Base-by-base conservation (phyloP, 1,140 invertebrate genomes). In the Frieseomelitta varia region DNA sequence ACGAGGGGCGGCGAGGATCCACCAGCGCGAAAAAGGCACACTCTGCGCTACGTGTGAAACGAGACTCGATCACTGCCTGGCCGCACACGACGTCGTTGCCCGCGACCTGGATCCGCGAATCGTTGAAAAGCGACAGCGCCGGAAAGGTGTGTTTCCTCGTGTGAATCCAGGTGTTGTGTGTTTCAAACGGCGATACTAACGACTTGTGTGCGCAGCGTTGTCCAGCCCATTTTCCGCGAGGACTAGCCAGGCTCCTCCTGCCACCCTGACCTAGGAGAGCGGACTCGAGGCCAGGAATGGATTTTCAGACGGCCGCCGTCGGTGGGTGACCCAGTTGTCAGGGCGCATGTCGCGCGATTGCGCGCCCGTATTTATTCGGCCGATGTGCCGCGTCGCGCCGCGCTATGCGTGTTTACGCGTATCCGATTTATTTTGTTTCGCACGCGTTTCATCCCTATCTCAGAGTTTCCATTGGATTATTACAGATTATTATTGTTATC, bases 141-240 rank as follows among this genome's bases (percentile, higher is more conserved):
- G 30, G 63, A 47, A 47, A 0, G 39, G 39, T 47, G 63, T 65
- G n/a, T 65, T n/a, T 61, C 58, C 8, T 47, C 39, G 39, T 8
- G 39, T 47, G 39, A 47, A 24, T 61, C 58, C 47, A 47, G 68
- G 68, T 61, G 51, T 24, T 68, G 24, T 65, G 67, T 73, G 68
- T 72, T 47, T 47, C 14, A 27, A 27, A 53, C 30, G 39, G 68
- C 30, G 76, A 86, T 94, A 94, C 94, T 94, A 92, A 95, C 94
- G 71, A 94, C 92, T 85, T 93, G 92, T 78, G 92, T 93, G 74
- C 94, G 93, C 73, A 95, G 88, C 72, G 92, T 94, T 68, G 94
- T 94, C 94, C 94, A 95, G 81, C 94, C 94, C 94, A 95, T 95
- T 84, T 68, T 77, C 63, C 27, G 14, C 92, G 84, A 81, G 63